Evolutionary conservation across 2,113 vertebrate genomes (phyloP), one percentile per base, ranked within the genome.

Genomic region (Tragulus kanchil): DNA sequence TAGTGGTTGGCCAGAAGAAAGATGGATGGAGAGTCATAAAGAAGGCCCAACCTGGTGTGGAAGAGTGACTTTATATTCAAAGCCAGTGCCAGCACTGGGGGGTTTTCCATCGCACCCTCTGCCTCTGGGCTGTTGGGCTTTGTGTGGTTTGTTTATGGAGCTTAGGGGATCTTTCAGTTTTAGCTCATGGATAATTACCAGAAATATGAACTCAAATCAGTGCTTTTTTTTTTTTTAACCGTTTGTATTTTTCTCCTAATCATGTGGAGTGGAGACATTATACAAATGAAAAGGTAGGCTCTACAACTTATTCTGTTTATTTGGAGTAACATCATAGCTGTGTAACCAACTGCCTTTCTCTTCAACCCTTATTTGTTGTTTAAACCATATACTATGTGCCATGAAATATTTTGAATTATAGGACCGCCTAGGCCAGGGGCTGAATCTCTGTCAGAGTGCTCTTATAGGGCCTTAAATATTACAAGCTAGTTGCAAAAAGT

Each of bases 51-150:
- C 28, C 28, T 45, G 65, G 21, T 6, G 0, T 15, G 81, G 45
- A 58, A 19, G 28, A 31, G 19, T 7, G 10, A 2, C 75, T 79
- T 65, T 81, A 14, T 5, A 48, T 36, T 77, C 71, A 67, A 19
- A 78, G 69, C 52, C 50, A 17, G 7, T 1, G 0, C 0, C 1
- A 21, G n/a, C 7, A 4, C 69, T 1, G 69, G 56, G 17, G 17
- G 21, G 8, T 89, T 87, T 65, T n/a, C 25, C 2, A 3, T 93
- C n/a, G n/a, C 3, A 19, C 16, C n/a, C 50, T 58, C 48, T 73
- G 36, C n/a, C 1, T 6, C 8, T 8, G 52, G 67, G 48, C 84
- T 17, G 19, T 0, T 5, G 13, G 21, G 2, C 25, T 19, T 87
- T 8, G 5, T 28, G 6, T 83, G 31, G 84, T 93, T 84, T 54